Evolutionary conservation across 2,797 vertebrate genomes (phyloP), one percentile per base, ranked within the genome.

Genomic region (Octomys mimax): DNA sequence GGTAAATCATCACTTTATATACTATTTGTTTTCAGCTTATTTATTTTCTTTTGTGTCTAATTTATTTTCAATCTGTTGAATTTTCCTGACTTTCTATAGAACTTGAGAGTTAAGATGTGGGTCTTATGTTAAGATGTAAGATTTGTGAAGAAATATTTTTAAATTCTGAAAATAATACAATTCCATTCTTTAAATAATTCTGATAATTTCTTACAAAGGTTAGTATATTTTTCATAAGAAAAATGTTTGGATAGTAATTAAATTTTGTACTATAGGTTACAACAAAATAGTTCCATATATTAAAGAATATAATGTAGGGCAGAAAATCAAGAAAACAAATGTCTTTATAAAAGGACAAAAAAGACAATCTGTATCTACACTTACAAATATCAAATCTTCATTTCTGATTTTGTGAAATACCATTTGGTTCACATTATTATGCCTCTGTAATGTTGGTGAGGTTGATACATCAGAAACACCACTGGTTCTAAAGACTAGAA

Each of bases 371-470:
- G 18, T 61, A 90, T 84, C 28, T 88, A 89, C 19, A 46, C 99
- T 99, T 99, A 99, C 99, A 0, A 99, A 99, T 97, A 98, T 96
- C 57, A 99, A 99, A 96, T 99, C 99, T 96, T 99, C 99, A 97
- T 99, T 99, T 91, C 99, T 99, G 96, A 99, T 99, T 98, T 99
- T 99, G 99, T 99, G 99, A 98, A 99, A 99, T 84, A 99, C 99
- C 99, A 99, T 99, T 98, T 99, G 99, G 98, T 99, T 99, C 98
- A 99, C 99, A 97, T 99, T 99, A 96, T 99, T 99, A 96, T 99
- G 99, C 91, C 99, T 99, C 96, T 99, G 99, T 36, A 99, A 98
- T 0, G 98, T 98, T 33, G 99, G 99, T 64, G 99, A 99, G 26
- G 98, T 98, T 39, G 98, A 98, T 26, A 99, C 96, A 13, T 99